Evolutionary conservation across 2,888 invertebrate species (phyloP).

Genomic region (Agrypnus murinus): DNA sequence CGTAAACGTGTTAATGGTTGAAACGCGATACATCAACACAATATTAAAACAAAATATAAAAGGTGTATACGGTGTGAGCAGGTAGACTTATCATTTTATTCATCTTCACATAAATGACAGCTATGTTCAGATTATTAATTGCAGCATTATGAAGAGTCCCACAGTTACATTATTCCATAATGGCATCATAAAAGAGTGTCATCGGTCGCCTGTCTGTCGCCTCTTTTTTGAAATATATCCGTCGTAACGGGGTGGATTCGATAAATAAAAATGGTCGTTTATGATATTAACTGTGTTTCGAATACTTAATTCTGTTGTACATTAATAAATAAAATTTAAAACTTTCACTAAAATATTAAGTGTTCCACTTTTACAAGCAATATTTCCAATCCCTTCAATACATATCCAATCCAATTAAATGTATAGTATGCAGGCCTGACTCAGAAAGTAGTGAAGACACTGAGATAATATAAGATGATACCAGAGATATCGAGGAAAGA

Average conservation of each 20-base stretch:
- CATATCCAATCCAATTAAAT: no score
- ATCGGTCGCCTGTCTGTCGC: conserved; percentile 54
- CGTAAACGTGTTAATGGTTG: conserved; percentile 47
- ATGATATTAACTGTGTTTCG: not conserved
- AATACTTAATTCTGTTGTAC: not conserved
- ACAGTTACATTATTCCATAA: conserved; percentile 60
- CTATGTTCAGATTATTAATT: conserved; percentile 61
- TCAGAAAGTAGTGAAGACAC: no score
- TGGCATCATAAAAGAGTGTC: conserved; percentile 59
- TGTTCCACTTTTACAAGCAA: no score
- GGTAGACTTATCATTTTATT: conserved; percentile 57
- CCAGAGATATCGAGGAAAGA: no score
- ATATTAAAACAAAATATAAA: conserved; percentile 50
- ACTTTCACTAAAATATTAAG: no score
- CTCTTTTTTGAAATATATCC: conserved; percentile 38
- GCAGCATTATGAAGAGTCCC: conserved; percentile 60
- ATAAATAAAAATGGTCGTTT: not conserved
- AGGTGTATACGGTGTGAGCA: conserved; percentile 48
- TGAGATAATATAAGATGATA: no score
- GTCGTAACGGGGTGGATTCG: conserved; percentile 25
- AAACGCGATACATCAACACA: conserved; percentile 49
- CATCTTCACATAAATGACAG: conserved; percentile 60
- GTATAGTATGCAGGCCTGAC: no score
- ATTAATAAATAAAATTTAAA: no score
- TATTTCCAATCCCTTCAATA: no score